A percentile compares a stretch with the other conserved stretches of the same genome.
These are phyloP conservation scores for Rhodinocichla rosea DNA, from an alignment of 2,113 vertebrate genomes.

Conservation along the genomic window DNA sequence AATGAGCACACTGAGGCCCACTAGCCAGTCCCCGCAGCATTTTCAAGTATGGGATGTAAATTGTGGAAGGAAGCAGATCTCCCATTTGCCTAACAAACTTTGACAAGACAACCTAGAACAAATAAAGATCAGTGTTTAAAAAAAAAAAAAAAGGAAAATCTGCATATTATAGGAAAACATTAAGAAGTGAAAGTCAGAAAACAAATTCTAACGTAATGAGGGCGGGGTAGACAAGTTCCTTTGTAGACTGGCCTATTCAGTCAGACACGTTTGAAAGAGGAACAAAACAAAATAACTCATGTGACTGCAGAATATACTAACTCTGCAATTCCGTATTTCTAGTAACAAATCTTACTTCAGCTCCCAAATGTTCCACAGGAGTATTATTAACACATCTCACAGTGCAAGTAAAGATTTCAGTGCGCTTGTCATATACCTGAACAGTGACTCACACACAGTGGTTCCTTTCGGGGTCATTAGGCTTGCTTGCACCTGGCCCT, in stretches of 20 bases:
- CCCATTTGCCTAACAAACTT: conserved; percentile 99
- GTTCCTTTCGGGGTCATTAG: neutral
- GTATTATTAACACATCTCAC: neutral
- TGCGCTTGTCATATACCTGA: neutral
- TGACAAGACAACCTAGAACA: conserved; percentile 90
- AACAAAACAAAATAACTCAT: neutral
- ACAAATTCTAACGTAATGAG: neutral
- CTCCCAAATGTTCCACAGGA: neutral
- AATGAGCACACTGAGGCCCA: conserved; percentile 94
- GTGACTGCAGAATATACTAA: neutral
- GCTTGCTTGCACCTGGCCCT: neutral
- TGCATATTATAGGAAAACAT: conserved; percentile 14
- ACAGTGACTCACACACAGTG: neutral
- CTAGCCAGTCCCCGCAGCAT: conserved; percentile 93
- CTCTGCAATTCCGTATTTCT: neutral
- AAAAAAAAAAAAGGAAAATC: neutral
- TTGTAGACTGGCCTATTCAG: neutral
- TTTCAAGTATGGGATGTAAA: conserved; percentile 93
- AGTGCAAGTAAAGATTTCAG: neutral
- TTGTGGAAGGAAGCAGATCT: conserved; percentile 91
- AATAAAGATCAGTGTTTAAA: neutral
- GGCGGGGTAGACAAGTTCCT: accelerated
- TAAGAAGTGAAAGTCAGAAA: neutral
- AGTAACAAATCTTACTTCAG: neutral
- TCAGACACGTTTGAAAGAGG: neutral